Base-by-base conservation (phyloP, 2,888 invertebrate genomes). In the Microctonus aethiopoides region DNA sequence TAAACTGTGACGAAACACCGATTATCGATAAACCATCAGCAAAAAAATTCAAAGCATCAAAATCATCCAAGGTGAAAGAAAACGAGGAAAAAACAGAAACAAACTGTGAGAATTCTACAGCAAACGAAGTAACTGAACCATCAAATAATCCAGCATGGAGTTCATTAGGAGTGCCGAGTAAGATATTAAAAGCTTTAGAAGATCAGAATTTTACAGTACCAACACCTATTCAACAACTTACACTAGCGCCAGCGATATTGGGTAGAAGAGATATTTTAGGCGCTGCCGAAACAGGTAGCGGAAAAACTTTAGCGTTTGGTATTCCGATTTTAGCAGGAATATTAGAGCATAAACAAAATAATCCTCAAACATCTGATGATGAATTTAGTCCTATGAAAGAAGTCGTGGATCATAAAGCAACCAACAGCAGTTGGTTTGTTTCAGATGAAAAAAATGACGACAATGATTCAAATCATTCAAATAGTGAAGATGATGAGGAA, bases 221-320 rank as follows among this genome's bases (percentile, higher is more conserved):
- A 0, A 99, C 98, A 0, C 90, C 92, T 78, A 99, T 99, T 81
- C 99, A 99, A 86, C 88, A 91, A 22, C 82, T 93, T 71, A 91
- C 93, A 0, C 87, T 97, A 52, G 94, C 96, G 0, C 90, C 95
- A 59, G 96, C 97, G 39, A 92, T 97, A 79, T 90, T 93, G 82
- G 98, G 96, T 51, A 90, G 92, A 60, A 91, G 94, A 87, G 98
- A 99, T 86, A 95, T 99, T 76, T 87, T 99, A 0, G 99, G 98
- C n/a, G 99, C 99, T 67, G 99, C 99, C 2, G 98, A 99, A 89
- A 99, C 99, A 0, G 99, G 99, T 0, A 98, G 98, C 87, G 99
- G 99, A 0, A 99, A 99, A 89, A 99, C 99, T 0, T 88, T 99
- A 64, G 99, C 99, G 0, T 99, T 99, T 88, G 98, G 96, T 0